These are phyloP conservation scores for Myiozetetes cayanensis DNA, from an alignment of 2,113 vertebrate species.

Conservation along the genomic window DNA sequence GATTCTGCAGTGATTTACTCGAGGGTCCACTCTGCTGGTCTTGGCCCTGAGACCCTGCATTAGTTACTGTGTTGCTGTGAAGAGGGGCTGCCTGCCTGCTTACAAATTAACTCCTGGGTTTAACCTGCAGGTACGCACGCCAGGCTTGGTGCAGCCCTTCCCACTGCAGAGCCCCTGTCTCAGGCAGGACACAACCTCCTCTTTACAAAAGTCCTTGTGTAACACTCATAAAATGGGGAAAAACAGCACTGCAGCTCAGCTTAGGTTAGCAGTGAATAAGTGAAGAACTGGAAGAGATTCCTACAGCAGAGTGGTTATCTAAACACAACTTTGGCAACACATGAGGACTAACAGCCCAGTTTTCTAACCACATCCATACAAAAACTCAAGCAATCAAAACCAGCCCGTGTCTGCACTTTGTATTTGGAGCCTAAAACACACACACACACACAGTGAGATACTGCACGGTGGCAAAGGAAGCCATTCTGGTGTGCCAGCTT, in stretches of 20 bases:
- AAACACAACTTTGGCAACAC: not conserved
- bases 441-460: not conserved
- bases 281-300: conserved; percentile 13
- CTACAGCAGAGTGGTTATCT: not conserved
- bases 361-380: conserved; percentile 23
- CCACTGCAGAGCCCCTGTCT: not conserved
- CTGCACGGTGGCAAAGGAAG: not conserved
- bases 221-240: not conserved
- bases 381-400: not conserved
- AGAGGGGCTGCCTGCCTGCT: not conserved
- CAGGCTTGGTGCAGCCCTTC: not conserved
- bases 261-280: not conserved
- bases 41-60: not conserved
- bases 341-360: not conserved
- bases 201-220: not conserved
- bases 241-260: not conserved
- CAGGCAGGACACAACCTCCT: not conserved
- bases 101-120: not conserved
- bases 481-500: not conserved
- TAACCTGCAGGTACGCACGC: not conserved
- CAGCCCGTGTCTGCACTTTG: not conserved
- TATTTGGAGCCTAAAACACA: not conserved
- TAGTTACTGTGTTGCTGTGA: not conserved
- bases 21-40: not conserved
- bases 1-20: not conserved